phyloP scores from a whole-genome alignment of 2,797 vertebrate species.

The Phrynocephalus vlangalii region DNA sequence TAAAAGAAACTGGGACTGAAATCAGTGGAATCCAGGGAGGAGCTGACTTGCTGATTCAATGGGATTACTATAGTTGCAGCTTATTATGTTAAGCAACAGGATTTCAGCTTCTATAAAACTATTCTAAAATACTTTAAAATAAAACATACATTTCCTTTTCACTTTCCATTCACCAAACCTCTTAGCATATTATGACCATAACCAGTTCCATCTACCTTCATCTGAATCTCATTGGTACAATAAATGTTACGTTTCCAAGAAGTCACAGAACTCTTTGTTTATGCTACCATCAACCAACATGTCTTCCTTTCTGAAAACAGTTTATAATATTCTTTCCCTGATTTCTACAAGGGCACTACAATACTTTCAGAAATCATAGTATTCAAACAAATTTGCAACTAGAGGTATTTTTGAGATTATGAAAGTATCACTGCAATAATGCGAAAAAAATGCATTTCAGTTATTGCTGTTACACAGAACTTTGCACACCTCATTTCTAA shows the following conservation, averaged over 20 bases:
- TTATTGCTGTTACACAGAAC: not conserved
- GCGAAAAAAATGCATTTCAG: not conserved
- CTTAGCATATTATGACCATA: slow-evolving; percentile 42
- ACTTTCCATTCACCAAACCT: not conserved
- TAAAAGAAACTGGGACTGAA: too few species aligned
- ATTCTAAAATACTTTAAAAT: not conserved
- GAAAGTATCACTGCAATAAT: not conserved
- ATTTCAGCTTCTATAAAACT: not conserved
- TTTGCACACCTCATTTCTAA: not conserved
- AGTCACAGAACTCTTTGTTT: not conserved
- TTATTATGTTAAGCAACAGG: not conserved
- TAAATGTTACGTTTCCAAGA: not conserved
- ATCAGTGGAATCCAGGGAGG: too few species aligned
- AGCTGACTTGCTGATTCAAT: too few species aligned
- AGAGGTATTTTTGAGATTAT: not conserved
- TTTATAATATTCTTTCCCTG: not conserved
- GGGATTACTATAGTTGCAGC: too few species aligned
- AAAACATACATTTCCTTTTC: slow-evolving; percentile 5
- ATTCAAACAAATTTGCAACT: slow-evolving; percentile 38
- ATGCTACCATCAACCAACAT: not conserved
- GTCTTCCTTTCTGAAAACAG: not conserved
- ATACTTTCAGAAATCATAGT: slow-evolving; percentile 30
- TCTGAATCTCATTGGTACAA: not conserved
- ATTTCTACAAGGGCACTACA: slow-evolving; percentile 27
- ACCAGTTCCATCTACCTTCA: slow-evolving; percentile 45